Evolutionary conservation across 92 coral and sea anemone species (phyloP), one percentile per base, ranked within the genome.

Genomic region (Pocillopora grandis): DNA sequence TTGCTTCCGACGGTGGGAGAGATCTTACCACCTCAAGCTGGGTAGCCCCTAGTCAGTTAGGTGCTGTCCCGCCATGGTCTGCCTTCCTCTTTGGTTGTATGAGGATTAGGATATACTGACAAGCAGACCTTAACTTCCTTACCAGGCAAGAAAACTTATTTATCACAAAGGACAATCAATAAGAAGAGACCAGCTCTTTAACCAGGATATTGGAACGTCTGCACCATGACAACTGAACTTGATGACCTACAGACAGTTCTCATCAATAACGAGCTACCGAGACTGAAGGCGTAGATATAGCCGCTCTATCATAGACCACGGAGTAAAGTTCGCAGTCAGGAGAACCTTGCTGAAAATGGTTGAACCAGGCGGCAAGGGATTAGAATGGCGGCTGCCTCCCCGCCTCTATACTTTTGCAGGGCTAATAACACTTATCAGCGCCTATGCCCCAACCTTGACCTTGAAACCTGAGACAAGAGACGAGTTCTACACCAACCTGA

Each of bases 11-110:
- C 88, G 86, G 89, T 86, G 93, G 89, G 89, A 92, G 90, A 80
- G 93, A 76, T 78, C 84, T 68, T 84, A 77, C 84, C 2, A 86
- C 91, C 86, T 84, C 64, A 88, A 79, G 91, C 87, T 27, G 71
- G 91, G 90, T 87, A 89, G 90, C 88, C 84, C 87, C 88, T 84
- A 69, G 92, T 84, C 90, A 89, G 62, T 85, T 76, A 81, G 90
- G 90, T 78, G 87, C 62, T 87, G 87, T 57, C 85, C 78, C 89
- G 71, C 84, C 85, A 82, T 87, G 78, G 66, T 75, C 81, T 76
- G 86, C 88, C 88, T 86, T 84, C 90, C 63, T 73, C 88, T 76
- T 33, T 86, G 87, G 89, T 87, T 89, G 92, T 88, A 15, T 88
- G 85, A 76, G 37, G 81, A 75, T 77, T 27, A 77, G 88, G 31